Percentiles rank a stretch among this genome's conserved stretches.
Evolutionary conservation across 2,888 invertebrate species (phyloP).

Genomic region (Sceliomorpha sp.): DNA sequence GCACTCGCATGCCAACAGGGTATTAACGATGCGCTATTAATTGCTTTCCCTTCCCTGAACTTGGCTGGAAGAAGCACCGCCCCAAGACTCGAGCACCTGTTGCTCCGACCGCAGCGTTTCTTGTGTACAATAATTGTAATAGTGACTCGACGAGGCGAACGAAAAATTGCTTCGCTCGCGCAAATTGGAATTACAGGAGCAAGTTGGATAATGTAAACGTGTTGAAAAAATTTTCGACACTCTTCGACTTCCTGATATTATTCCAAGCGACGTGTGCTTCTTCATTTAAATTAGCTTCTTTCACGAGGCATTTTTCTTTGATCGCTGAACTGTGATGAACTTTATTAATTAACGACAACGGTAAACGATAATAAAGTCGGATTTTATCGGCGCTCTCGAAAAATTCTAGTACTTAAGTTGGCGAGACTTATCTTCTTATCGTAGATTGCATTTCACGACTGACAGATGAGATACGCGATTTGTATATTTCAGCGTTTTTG

Average conservation of each 20-base stretch:
- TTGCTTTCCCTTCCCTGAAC: conserved; percentile 69
- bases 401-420: no score
- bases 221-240: not conserved
- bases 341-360: no score
- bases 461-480: no score
- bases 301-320: no score
- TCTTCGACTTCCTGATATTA: not conserved
- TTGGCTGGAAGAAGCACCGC: conserved; percentile 61
- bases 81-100: conserved; percentile 50
- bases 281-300: no score
- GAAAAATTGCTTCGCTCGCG: conserved; percentile 36
- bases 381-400: no score
- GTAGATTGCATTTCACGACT: no score
- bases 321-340: no score
- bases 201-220: conserved; percentile 1
- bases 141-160: conserved; percentile 14
- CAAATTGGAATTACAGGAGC: conserved; percentile 49
- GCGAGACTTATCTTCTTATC: no score
- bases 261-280: no score
- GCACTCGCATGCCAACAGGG: conserved; percentile 71
- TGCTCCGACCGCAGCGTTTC: conserved; percentile 33
- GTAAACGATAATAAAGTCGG: no score
- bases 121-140: conserved; percentile 41
- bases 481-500: no score
- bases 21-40: conserved; percentile 74